Base-by-base conservation (phyloP, 1,140 invertebrate species). In the Heliconius hewitsoni region DNA sequence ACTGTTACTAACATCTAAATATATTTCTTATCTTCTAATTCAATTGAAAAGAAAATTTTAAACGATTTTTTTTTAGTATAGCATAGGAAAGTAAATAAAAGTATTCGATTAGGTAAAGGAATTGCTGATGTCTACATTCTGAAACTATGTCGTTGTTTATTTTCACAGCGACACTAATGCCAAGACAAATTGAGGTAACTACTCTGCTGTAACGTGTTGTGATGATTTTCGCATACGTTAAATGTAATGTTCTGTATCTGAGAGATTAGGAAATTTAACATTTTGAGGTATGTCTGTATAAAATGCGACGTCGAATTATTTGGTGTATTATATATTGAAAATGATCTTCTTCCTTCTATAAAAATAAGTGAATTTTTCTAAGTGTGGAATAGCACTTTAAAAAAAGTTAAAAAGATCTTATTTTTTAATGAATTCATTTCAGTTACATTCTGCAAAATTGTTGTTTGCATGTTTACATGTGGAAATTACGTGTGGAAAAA, bases 121-220 rank as follows among this genome's bases (percentile, higher is more conserved):
- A 66, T 66, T 52, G 6, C 18, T 19, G 13, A 39, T 39, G 71
- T 37, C 71, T 80, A 50, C 75, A 72, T 75, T 80, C 70, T 42
- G 34, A 76, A 80, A 76, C 66, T 76, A 76, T 80, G 78, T 76
- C 78, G 60, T 76, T 80, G 78, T 80, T 76, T 80, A 80, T 80
- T 80, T 80, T 75, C 27, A 80, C 74, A 37, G 50, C 76, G 78
- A 72, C 46, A 76, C 66, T 76, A 80, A 80, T 80, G 78, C 78
- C 78, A 80, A 80, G 78, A 80, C 74, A 80, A 76, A 80, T 76
- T 75, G 78, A 76, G 78, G 78, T 79, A 80, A 80, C 76, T 72
- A 79, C 78, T 50, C 37, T 46, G n/a, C 46, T 75, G 66, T 75
- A 80, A 76, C 71, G 39, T 71, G 70, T 23, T 76, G 74, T 73